These are phyloP conservation scores for Papilio elwesi DNA, from an alignment of 2,888 invertebrate species.

Conservation along the genomic window DNA sequence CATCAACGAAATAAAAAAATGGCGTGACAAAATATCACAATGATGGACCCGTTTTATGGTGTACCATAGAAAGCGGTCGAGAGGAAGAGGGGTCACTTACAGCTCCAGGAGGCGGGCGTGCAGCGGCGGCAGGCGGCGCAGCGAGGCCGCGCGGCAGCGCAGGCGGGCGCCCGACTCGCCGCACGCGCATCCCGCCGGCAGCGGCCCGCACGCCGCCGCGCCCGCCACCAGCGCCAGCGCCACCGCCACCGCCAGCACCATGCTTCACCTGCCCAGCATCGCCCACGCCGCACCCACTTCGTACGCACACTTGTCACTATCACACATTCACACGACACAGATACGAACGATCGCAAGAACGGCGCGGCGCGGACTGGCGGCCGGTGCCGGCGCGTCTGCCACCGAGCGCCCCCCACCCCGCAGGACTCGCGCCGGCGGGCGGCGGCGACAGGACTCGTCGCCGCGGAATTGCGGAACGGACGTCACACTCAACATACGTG, in stretches of 20 bases:
- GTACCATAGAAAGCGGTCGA: neutral
- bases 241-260: slow-evolving; percentile 49
- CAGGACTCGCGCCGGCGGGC: slow-evolving; percentile 25
- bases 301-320: slow-evolving; percentile 49
- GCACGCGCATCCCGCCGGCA: slow-evolving; percentile 58
- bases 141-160: slow-evolving; percentile 62
- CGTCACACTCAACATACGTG: too few relatives aligned
- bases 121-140: slow-evolving; percentile 65
- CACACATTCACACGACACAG: slow-evolving; percentile 81
- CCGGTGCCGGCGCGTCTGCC: slow-evolving; percentile 54
- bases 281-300: slow-evolving; percentile 61
- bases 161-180: slow-evolving; percentile 61
- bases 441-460: neutral
- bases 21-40: neutral
- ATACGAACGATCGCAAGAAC: slow-evolving; percentile 60
- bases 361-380: slow-evolving; percentile 65
- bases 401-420: slow-evolving; percentile 61
- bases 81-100: slow-evolving; percentile 53
- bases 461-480: too few relatives aligned
- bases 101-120: slow-evolving; percentile 57
- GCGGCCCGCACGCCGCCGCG: slow-evolving; percentile 40
- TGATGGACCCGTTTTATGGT: neutral
- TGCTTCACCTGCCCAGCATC: slow-evolving; percentile 51
- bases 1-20: slow-evolving; percentile 42
- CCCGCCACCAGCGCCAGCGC: slow-evolving; percentile 43